Base-by-base conservation (phyloP, 2,797 vertebrate species). In the Platalea minor region DNA sequence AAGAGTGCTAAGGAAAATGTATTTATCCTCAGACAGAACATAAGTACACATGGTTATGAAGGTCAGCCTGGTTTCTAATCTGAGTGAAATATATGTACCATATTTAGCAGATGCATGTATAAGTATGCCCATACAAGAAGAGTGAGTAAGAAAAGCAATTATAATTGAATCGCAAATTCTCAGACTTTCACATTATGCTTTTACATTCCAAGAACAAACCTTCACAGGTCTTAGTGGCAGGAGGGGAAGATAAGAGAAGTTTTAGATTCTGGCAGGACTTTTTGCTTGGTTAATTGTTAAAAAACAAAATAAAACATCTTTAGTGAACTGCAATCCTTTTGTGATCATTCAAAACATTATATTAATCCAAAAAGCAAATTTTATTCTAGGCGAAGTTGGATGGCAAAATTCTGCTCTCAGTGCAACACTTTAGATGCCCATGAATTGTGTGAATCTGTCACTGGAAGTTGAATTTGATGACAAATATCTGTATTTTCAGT, bases 71-170 rank as follows among this genome's bases (percentile, higher is more conserved):
- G 41, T 93, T 96, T 95, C 82, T 61, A 84, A 88, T 94, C 92
- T 93, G 53, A 93, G 70, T 93, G 69, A 93, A 94, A 93, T 92
- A 67, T 37, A 73, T 5, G 43, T 43, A 39, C 87, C 92, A 83
- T 72, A 80, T 96, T 95, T 95, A 96, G 95, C 95, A 95, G 74
- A 73, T 20, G n/a, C 25, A 35, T 4, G 0, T 54, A 78, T 70
- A 79, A 96, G 63, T 85, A 61, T 92, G 67, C 85, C 76, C 85
- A 89, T 93, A 89, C 45, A 93, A 96, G 89, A 92, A 64, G 50
- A 94, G 83, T 85, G 77, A 95, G 77, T 95, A 95, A 96, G 95
- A 93, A 93, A 96, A 95, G 57, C 89, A 94, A 95, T 96, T 96
- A 96, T 95, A 93, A 96, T 96, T 95, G 81, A 86, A 78, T 69